Conservation (phyloP, 2,888 invertebrate genomes). For the Tachina grossa region DNA sequence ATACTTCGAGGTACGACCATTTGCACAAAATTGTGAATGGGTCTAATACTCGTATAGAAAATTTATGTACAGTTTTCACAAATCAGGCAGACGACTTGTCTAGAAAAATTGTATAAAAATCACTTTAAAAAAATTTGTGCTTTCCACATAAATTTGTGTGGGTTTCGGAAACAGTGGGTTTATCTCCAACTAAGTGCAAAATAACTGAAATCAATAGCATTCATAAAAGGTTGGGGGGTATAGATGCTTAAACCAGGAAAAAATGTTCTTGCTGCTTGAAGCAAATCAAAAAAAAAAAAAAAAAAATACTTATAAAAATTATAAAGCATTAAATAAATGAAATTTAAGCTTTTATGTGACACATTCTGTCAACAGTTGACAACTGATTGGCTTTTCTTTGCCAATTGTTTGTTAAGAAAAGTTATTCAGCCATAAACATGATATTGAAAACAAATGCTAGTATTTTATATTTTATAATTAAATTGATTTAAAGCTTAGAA, state of each 20-base stretch:
- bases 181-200: not conserved
- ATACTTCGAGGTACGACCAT: too few relatives aligned
- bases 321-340: conserved; percentile 45
- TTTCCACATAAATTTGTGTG: too few relatives aligned
- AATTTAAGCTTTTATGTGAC: conserved; percentile 24
- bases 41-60: too few relatives aligned
- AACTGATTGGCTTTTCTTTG: conserved; percentile 21
- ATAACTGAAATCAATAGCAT: conserved; percentile 11
- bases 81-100: too few relatives aligned
- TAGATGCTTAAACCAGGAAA: not conserved
- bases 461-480: not conserved
- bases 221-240: not conserved
- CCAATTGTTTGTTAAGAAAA: conserved; percentile 4
- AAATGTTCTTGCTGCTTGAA: not conserved
- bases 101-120: too few relatives aligned
- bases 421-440: conserved; percentile 46
- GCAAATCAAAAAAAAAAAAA: not conserved
- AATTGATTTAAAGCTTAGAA: not conserved
- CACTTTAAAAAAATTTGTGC: too few relatives aligned
- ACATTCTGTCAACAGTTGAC: conserved; percentile 26
- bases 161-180: not conserved
- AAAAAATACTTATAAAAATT: conserved; percentile 6
- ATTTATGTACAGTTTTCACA: too few relatives aligned
- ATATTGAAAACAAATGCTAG: not conserved
- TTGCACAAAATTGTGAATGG: too few relatives aligned